Evolutionary conservation across 2,888 invertebrate genomes (phyloP), one percentile per base, ranked within the genome.

Genomic region (Drosophila pseudotakahashii): DNA sequence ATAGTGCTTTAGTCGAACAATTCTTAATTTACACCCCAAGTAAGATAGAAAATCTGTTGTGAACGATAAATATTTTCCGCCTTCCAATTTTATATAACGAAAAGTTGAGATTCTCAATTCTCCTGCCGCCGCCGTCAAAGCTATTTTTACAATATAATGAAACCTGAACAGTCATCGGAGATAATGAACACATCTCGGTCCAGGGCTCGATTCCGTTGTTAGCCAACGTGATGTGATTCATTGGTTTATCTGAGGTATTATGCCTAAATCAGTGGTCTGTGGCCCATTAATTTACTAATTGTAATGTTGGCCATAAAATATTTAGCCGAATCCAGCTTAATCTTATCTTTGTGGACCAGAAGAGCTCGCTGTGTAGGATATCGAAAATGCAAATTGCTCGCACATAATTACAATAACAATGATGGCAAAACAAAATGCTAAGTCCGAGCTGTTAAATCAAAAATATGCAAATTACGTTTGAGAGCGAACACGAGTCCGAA

Each of bases 381-480:
- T 37, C 45, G 66, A 54, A 60, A 51, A 76, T 73, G 58, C 64
- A 69, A 69, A 73, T 66, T 66, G 7, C 52, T 44, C 42, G 54
- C 51, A 45, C 53, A 54, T 71, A 69, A 75, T 78, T 55, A 79
- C 73, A 84, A 76, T 78, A 79, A 79, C 82, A 81, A 88, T 78
- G 73, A 71, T 52, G 45, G 19, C 50, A 64, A 69, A 73, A 72
- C 74, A 61, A 76, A 67, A 52, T 72, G 64, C 69, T 39, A 79
- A 79, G 75, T 70, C 63, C 78, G 87, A 81, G 87, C 79, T 80
- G 87, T 77, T 90, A 89, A 87, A 86, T 86, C 77, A 89, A 85
- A 88, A 87, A 88, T 82, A 82, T 88, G 89, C 85, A 88, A 89
- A 89, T 89, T 71, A 75, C 76, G 44, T 54, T 61, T 42, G 70